These are phyloP conservation scores for Oscheius sp. DNA, from an alignment of 1,140 invertebrate genomes.

Conservation along the genomic window DNA sequence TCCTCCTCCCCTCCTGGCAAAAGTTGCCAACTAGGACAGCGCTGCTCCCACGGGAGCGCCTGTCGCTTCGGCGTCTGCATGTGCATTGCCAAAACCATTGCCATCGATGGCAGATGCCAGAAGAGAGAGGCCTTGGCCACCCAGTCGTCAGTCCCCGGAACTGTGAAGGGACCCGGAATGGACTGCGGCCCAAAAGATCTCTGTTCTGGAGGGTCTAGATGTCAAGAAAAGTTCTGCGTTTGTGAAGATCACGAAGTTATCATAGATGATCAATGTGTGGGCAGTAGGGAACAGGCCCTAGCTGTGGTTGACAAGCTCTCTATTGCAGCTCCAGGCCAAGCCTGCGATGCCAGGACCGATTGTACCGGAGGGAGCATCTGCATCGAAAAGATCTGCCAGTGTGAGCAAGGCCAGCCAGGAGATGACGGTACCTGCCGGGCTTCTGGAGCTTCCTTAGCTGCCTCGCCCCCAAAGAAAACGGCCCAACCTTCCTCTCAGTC, in stretches of 20 bases:
- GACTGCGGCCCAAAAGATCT: conserved; percentile 5
- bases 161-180: conserved; percentile 21
- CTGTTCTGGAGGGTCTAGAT: conserved; percentile 32
- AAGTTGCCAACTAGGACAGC: conserved; percentile 36
- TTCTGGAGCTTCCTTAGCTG: neutral
- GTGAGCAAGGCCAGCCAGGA: neutral
- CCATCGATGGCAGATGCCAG: conserved; percentile 23
- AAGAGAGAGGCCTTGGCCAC: conserved; percentile 1
- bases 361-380: conserved; percentile 37
- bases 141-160: neutral
- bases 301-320: neutral
- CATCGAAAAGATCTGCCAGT: conserved; percentile 22
- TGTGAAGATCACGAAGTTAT: conserved; percentile 34
- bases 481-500: too few species aligned
- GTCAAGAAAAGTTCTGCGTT: conserved; percentile 22
- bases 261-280: conserved; percentile 30
- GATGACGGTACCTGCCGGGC: conserved; percentile 2
- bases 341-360: conserved; percentile 18
- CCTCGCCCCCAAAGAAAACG: neutral
- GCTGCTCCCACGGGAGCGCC: conserved; percentile 32
- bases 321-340: conserved; percentile 36
- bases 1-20: conserved; percentile 32
- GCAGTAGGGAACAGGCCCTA: conserved; percentile 12
- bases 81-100: conserved; percentile 25
- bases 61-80: conserved; percentile 44